These are phyloP conservation scores for Ovis canadensis DNA, from an alignment of 2,113 vertebrate genomes.

Conservation along the genomic window DNA sequence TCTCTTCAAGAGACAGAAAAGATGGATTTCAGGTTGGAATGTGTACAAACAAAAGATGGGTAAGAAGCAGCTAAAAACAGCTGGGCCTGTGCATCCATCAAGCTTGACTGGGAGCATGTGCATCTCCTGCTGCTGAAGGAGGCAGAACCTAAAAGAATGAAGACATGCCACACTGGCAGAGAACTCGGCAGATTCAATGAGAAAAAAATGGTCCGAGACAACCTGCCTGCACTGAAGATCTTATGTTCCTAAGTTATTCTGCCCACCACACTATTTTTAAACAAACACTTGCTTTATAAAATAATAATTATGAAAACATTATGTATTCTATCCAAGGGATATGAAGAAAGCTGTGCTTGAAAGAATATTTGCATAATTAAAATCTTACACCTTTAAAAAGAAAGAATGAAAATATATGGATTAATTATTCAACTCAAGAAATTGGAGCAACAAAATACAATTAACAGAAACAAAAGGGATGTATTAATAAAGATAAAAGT, in stretches of 20 bases:
- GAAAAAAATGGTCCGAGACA: not conserved
- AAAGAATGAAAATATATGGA: not conserved
- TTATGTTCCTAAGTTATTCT: not conserved
- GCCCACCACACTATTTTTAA: not conserved
- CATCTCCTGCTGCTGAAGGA: not conserved
- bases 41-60: not conserved
- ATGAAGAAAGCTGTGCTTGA: not conserved
- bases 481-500: not conserved
- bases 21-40: not conserved
- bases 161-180: not conserved
- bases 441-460: not conserved
- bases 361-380: constrained; percentile 10
- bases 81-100: not conserved
- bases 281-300: not conserved
- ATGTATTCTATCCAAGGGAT: not conserved
- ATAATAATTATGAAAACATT: not conserved
- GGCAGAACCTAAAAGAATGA: not conserved
- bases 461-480: constrained; percentile 6
- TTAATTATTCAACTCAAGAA: constrained; percentile 7
- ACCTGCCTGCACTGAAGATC: not conserved
- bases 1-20: not conserved
- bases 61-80: not conserved
- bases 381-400: not conserved
- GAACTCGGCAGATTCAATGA: not conserved
- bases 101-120: not conserved